Conservation (phyloP, 2,797 vertebrate species). For the Myiothlypis coronata region DNA sequence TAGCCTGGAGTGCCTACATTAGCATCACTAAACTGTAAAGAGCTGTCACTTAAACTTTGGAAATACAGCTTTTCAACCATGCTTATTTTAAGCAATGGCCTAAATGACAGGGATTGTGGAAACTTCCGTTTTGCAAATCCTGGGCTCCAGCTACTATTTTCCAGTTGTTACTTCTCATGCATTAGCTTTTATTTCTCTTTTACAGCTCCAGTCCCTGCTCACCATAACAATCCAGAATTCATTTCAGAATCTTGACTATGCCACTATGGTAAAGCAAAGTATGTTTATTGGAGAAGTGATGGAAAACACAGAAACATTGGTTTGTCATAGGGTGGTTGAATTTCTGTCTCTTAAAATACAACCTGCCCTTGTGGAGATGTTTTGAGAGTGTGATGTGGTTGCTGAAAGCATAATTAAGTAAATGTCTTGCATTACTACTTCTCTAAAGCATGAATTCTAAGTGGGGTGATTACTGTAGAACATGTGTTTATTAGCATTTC, state of each 20-base stretch:
- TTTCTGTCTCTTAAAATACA: neutral
- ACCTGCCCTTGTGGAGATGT: neutral
- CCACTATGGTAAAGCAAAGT: neutral
- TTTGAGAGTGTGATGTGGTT: neutral
- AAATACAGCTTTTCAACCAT: neutral
- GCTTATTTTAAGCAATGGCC: neutral
- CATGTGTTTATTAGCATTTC: neutral
- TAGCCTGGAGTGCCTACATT: neutral
- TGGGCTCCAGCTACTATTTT: conserved; percentile 11
- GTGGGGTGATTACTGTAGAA: neutral
- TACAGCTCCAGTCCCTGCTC: neutral
- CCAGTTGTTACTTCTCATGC: conserved; percentile 11
- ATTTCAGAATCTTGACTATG: neutral
- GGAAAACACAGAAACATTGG: neutral
- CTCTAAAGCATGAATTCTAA: neutral
- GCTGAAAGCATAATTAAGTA: neutral
- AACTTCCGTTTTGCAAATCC: conserved; percentile 32
- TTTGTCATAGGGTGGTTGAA: neutral
- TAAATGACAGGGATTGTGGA: conserved; percentile 18
- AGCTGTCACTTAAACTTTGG: neutral
- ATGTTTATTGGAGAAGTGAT: neutral
- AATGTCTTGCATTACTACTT: neutral
- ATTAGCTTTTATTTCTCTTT: conserved; percentile 17
- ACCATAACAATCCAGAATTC: neutral
- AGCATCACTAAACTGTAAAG: neutral